These are phyloP conservation scores for Oscheius sp. DNA, from an alignment of 1,140 invertebrate genomes.

Conservation along the genomic window DNA sequence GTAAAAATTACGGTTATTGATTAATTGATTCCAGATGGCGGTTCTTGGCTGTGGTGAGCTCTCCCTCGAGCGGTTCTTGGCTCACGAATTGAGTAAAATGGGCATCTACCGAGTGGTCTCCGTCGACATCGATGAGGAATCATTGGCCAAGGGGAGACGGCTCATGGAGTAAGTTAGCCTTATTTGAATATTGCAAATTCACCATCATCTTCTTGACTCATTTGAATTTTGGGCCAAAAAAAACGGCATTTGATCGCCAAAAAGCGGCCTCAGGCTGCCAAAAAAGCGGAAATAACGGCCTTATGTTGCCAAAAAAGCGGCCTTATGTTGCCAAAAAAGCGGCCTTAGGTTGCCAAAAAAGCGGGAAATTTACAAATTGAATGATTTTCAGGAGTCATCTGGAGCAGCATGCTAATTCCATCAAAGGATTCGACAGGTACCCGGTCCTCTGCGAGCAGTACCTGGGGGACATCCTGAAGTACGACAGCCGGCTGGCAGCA, in stretches of 20 bases:
- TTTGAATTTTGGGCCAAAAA: neutral
- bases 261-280: too few species aligned
- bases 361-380: neutral
- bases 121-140: conserved; percentile 13
- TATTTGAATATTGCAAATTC: conserved; percentile 4
- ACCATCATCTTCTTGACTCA: neutral
- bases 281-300: too few species aligned
- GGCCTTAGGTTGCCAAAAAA: too few species aligned
- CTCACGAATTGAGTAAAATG: neutral
- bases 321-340: too few species aligned
- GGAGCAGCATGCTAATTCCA: neutral
- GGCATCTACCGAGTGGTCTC: conserved; percentile 14
- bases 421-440: neutral
- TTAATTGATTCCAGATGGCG: conserved; percentile 11
- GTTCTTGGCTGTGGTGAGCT: conserved; percentile 26
- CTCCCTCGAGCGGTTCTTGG: conserved; percentile 12
- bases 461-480: conserved; percentile 22
- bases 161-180: conserved; percentile 4
- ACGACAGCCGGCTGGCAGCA: conserved; percentile 8
- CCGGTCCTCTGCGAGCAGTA: conserved; percentile 11
- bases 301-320: too few species aligned
- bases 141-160: conserved; percentile 6
- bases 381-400: conserved; percentile 14
- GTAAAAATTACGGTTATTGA: neutral
- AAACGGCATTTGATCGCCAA: too few species aligned